Base-by-base conservation (phyloP, 2,113 vertebrate species). In the Chitala chitala region DNA sequence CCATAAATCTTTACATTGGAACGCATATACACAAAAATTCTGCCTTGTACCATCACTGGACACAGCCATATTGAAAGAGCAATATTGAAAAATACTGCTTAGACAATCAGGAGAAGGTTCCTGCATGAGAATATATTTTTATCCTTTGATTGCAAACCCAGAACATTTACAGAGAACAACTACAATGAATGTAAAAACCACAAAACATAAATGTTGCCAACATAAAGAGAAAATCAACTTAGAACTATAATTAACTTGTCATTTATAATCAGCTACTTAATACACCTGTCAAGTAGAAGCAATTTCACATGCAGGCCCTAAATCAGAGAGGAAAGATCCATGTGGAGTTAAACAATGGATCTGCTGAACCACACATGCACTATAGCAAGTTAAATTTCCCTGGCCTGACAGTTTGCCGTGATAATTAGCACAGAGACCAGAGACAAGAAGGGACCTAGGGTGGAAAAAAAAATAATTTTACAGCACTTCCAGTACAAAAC, bases 211-310 rank as follows among this genome's bases (percentile, higher is more conserved):
- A n/a, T n/a, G n/a, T n/a, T n/a, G n/a, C n/a, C n/a, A n/a, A n/a
- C n/a, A n/a, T n/a, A n/a, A n/a, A n/a, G n/a, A n/a, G n/a, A n/a
- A n/a, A n/a, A 31, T 59, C 63, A 65, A 10, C 61, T n/a, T 65
- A 40, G 40, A n/a, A 65, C 8, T 66, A 75, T 72, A 78, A 76
- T 75, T 76, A 69, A 71, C 69, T 58, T 44, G 69, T 75, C 69
- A 78, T 66, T 44, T 44, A 33, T n/a, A 66, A 66, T 20, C 64
- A 12, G 64, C 15, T 24, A 24, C 24, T 44, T 68, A 68, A 65
- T 65, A 68, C n/a, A 68, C 42, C 64, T 68, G 64, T 48, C 40
- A 68, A 46, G 29, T 48, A 20, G 64, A 42, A 68, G 38, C 44
- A 48, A 46, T n/a, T 17, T 54, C 20, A 55, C n/a, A n/a, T 6